phyloP scores from a whole-genome alignment of 2,888 invertebrate genomes.

The Strigamia maritima region DNA sequence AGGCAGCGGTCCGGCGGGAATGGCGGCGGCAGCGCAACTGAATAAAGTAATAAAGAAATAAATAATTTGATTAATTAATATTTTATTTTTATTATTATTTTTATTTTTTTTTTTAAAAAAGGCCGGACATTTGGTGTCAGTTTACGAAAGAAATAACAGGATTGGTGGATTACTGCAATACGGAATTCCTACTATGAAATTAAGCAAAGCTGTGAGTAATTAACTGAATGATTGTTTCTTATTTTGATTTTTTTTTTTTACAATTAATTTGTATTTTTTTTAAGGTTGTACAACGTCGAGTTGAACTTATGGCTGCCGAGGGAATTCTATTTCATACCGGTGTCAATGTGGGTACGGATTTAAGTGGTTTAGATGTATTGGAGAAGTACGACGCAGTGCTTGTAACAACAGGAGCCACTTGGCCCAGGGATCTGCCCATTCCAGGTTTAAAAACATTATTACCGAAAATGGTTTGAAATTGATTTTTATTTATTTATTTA shows the following conservation, averaged over 20 bases:
- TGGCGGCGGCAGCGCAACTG: slow-evolving; percentile 92
- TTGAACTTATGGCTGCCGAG: slow-evolving; percentile 80
- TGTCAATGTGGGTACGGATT: slow-evolving; percentile 85
- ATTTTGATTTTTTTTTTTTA: background rate
- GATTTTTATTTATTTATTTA: background rate
- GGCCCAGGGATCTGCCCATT: slow-evolving; percentile 78
- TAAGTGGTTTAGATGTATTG: slow-evolving; percentile 64
- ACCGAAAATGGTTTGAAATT: background rate
- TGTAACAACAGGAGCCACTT: slow-evolving; percentile 89
- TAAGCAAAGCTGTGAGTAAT: slow-evolving; percentile 64
- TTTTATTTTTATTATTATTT: too few species aligned
- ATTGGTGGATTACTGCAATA: slow-evolving; percentile 93
- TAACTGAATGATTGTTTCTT: background rate
- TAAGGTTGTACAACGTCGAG: slow-evolving; percentile 73
- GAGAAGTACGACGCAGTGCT: slow-evolving; percentile 82
- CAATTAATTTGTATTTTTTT: slow-evolving; percentile 20
- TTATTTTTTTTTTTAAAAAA: slow-evolving; percentile 58
- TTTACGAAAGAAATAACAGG: too few species aligned
- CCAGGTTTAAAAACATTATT: slow-evolving; percentile 50
- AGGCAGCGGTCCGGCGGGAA: slow-evolving; percentile 87
- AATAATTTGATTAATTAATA: too few species aligned
- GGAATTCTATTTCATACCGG: slow-evolving; percentile 87
- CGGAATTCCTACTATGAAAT: slow-evolving; percentile 98
- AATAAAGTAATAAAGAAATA: slow-evolving; percentile 65
- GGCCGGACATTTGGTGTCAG: slow-evolving; percentile 94